Conservation (phyloP, 2,888 invertebrate species). For the Hololepta plana region DNA sequence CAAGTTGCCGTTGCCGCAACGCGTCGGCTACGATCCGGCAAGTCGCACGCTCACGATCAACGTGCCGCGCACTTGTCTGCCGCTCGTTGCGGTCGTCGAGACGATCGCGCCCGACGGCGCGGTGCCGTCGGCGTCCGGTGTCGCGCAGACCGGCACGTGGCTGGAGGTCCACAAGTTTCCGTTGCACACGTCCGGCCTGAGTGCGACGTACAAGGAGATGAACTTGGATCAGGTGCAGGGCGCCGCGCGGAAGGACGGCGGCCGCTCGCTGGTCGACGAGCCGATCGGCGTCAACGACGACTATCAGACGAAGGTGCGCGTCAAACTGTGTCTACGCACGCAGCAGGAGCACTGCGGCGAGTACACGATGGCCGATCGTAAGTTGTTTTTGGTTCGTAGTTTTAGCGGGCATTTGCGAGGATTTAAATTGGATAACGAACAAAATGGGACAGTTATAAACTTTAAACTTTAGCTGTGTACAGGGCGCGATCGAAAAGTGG, state of each 20-base stretch:
- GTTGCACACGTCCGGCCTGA: constrained; percentile 50
- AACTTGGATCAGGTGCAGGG: constrained; percentile 43
- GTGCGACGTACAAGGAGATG: constrained; percentile 51
- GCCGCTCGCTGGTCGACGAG: constrained; percentile 35
- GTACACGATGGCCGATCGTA: constrained; percentile 67
- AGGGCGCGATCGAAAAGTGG: too few relatives aligned
- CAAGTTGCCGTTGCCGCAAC: constrained; percentile 59
- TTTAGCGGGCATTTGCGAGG: too few relatives aligned
- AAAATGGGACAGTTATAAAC: too few relatives aligned
- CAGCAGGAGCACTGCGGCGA: constrained; percentile 72
- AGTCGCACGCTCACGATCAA: constrained; percentile 60
- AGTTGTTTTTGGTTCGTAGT: constrained; percentile 29
- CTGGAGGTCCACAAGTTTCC: constrained; percentile 55
- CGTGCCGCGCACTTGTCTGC: constrained; percentile 60
- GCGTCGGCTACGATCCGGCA: constrained; percentile 68
- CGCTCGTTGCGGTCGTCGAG: constrained; percentile 60
- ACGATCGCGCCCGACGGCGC: constrained; percentile 39
- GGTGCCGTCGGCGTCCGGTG: too few relatives aligned
- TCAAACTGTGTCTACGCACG: constrained; percentile 64
- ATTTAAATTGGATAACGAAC: too few relatives aligned
- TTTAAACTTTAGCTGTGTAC: too few relatives aligned
- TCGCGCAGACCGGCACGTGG: too few relatives aligned
- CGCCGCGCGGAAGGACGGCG: constrained; percentile 24
- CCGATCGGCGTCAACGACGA: constrained; percentile 36
- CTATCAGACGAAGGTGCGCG: constrained; percentile 49